Conservation (phyloP, 2,888 invertebrate species). For the Boloria euphrosyne region DNA sequence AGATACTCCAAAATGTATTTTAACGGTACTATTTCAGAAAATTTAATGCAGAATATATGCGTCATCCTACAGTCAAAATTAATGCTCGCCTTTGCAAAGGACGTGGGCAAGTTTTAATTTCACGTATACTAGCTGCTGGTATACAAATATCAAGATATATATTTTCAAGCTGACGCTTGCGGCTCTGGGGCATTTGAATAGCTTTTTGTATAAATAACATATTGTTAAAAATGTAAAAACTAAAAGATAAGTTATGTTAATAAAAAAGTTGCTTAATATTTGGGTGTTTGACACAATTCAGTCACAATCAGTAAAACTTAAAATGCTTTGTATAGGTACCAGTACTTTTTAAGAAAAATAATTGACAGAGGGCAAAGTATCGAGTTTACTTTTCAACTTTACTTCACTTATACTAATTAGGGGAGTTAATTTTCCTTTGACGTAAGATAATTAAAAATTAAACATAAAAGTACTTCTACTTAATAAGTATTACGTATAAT, state of each 20-base stretch:
- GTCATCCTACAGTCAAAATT: not conserved
- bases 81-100: not conserved
- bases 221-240: too few relatives aligned
- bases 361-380: conserved; percentile 14
- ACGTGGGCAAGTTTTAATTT: too few relatives aligned
- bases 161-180: too few relatives aligned
- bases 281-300: too few relatives aligned
- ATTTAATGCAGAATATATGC: not conserved
- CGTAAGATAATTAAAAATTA: conserved; percentile 18
- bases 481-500: not conserved
- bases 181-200: too few relatives aligned
- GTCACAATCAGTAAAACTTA: not conserved
- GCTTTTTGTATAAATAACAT: too few relatives aligned
- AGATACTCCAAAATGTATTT: conserved; percentile 34
- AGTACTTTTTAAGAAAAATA: conserved; percentile 13
- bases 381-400: conserved; percentile 21
- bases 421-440: conserved; percentile 21
- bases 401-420: conserved; percentile 26
- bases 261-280: too few relatives aligned
- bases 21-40: not conserved
- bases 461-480: not conserved
- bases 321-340: not conserved
- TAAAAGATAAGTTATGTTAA: too few relatives aligned
- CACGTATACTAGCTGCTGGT: too few relatives aligned
- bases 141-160: too few relatives aligned